Percentiles rank a stretch among this genome's conserved stretches.
Evolutionary conservation across 2,113 vertebrate genomes (phyloP).

Genomic region (Paramisgurnus dabryanus): DNA sequence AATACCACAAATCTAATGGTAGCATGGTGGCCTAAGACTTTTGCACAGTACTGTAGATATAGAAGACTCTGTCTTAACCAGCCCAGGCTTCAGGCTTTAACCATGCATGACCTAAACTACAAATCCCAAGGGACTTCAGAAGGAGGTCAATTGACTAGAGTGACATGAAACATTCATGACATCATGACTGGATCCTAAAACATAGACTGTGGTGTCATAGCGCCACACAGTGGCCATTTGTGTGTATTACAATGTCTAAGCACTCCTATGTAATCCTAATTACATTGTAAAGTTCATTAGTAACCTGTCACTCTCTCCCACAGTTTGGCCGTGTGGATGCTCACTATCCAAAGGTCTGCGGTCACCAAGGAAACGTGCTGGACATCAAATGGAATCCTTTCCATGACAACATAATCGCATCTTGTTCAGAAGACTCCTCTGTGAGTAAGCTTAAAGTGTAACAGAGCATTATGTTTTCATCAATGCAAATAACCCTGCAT

Average conservation of each 20-base stretch:
- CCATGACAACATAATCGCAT: slow-evolving; percentile 94
- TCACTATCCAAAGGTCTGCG: slow-evolving; percentile 92
- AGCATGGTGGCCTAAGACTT: too few species aligned
- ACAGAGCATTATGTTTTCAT: neutral
- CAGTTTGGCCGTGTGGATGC: slow-evolving; percentile 88
- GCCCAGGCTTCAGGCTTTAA: slow-evolving; percentile 13
- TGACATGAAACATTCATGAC: slow-evolving; percentile 71
- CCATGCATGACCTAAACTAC: slow-evolving; percentile 45
- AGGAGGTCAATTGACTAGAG: slow-evolving; percentile 70
- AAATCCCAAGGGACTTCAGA: slow-evolving; percentile 65
- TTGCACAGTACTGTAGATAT: neutral
- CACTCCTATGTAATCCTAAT: neutral
- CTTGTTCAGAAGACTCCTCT: slow-evolving; percentile 94
- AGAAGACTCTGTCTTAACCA: slow-evolving; percentile 24
- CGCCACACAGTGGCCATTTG: slow-evolving; percentile 67
- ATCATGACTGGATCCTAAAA: slow-evolving; percentile 49
- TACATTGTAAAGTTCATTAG: neutral
- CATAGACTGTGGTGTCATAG: slow-evolving; percentile 50
- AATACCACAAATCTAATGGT: too few species aligned
- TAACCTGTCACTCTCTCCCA: slow-evolving; percentile 25
- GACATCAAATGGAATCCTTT: slow-evolving; percentile 99
- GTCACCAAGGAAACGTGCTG: slow-evolving; percentile 94
- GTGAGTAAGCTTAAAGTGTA: slow-evolving; percentile 72
- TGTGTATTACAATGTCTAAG: slow-evolving; percentile 57
- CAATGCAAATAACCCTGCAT: too few species aligned